Conservation (phyloP, 1,140 invertebrate genomes). For the Formica selysi region DNA sequence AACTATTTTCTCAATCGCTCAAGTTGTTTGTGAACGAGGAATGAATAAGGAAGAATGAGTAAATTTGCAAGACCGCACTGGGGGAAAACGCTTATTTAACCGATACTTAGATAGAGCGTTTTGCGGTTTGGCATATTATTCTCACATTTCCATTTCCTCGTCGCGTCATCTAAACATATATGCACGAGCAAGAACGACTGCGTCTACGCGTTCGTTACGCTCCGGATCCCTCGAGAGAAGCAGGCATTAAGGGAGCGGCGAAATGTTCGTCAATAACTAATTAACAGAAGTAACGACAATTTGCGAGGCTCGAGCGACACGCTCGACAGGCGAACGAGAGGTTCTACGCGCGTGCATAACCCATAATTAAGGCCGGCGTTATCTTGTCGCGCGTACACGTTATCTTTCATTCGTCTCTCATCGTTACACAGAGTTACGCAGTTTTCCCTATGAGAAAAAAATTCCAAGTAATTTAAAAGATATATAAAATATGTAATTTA, state of each 20-base stretch:
- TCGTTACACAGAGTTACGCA: background rate
- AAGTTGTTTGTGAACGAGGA: conserved; percentile 27
- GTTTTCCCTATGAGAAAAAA: background rate
- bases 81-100: conserved; percentile 18
- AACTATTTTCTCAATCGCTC: conserved; percentile 28
- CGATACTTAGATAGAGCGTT: background rate
- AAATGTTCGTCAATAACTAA: conserved; percentile 59
- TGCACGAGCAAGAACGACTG: background rate
- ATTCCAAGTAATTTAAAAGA: background rate
- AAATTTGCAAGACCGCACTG: conserved; percentile 25
- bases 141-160: conserved; percentile 31
- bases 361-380: conserved; percentile 34
- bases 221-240: conserved; percentile 10
- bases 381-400: background rate
- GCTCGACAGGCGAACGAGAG: conserved; percentile 20
- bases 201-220: conserved; percentile 8
- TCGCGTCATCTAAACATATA: background rate
- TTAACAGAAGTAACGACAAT: conserved; percentile 50
- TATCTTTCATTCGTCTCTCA: background rate
- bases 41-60: conserved; percentile 33
- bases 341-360: conserved; percentile 6
- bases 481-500: background rate
- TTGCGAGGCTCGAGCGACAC: conserved; percentile 8
- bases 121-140: conserved; percentile 52
- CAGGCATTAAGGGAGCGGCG: conserved; percentile 22